phyloP scores from a whole-genome alignment of 2,888 invertebrate species.

The Macropis europaea region DNA sequence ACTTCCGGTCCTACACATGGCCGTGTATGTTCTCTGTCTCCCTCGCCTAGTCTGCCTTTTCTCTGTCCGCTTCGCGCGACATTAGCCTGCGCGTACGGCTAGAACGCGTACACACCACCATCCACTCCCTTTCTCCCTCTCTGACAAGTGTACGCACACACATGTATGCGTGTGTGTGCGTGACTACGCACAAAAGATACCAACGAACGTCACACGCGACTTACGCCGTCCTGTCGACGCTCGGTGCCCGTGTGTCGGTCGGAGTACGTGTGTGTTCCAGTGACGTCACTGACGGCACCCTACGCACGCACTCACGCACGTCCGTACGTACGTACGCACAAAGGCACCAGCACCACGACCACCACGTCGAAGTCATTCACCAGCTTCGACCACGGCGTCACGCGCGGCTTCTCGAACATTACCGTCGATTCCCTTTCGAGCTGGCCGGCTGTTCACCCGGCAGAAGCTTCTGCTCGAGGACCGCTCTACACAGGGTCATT shows the following conservation, averaged over 20 bases:
- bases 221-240: constrained; percentile 22
- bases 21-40: constrained; percentile 60
- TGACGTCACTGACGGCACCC: constrained; percentile 56
- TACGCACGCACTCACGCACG: constrained; percentile 36
- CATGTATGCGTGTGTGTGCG: too few species aligned
- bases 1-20: constrained; percentile 80
- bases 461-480: too few species aligned
- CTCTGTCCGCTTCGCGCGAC: constrained; percentile 54
- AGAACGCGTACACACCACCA: constrained; percentile 20
- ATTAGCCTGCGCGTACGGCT: constrained; percentile 46
- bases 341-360: constrained; percentile 26
- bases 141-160: constrained; percentile 31
- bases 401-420: neutral
- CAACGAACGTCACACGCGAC: constrained; percentile 54
- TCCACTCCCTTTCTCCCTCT: neutral
- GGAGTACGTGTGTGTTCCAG: neutral
- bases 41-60: constrained; percentile 13
- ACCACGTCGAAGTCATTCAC: constrained; percentile 48
- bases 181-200: constrained; percentile 36
- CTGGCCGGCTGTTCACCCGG: too few species aligned
- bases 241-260: neutral
- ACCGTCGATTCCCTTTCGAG: constrained; percentile 5
- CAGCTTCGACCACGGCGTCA: constrained; percentile 3
- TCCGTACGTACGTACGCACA: constrained; percentile 19
- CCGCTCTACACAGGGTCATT: neutral